Conservation (phyloP, 2,888 invertebrate genomes). For the Esperia sulphurella region DNA sequence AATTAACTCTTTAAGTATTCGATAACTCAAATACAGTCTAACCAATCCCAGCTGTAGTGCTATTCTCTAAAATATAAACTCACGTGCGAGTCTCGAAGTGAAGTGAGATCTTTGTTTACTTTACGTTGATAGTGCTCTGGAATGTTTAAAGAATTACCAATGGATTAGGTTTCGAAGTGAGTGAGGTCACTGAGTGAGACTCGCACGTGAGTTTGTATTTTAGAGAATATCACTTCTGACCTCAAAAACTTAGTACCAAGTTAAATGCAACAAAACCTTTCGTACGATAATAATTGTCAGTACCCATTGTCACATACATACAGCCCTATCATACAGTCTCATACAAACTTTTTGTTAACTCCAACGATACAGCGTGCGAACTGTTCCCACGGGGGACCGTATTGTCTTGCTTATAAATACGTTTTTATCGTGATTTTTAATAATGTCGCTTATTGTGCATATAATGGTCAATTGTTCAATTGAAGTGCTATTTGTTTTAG, state of each 20-base stretch:
- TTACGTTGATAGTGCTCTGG: no score
- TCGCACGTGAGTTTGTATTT: no score
- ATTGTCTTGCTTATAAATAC: slow-evolving; percentile 38
- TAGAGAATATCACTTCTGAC: background rate
- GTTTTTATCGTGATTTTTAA: slow-evolving; percentile 59
- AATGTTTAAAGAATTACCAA: no score
- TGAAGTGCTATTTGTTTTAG: slow-evolving; percentile 39
- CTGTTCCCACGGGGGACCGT: slow-evolving; percentile 50
- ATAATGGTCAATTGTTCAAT: slow-evolving; percentile 75
- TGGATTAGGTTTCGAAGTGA: no score
- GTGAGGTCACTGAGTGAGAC: no score
- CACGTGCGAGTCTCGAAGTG: no score
- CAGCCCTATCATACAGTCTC: slow-evolving; percentile 6
- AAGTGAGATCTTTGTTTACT: no score
- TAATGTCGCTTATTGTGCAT: slow-evolving; percentile 58
- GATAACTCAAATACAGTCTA: no score
- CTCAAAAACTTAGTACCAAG: slow-evolving; percentile 1
- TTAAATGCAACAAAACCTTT: slow-evolving; percentile 16
- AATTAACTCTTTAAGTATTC: no score
- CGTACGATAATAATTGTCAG: slow-evolving; percentile 39
- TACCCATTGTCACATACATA: slow-evolving; percentile 37
- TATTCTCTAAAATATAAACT: no score
- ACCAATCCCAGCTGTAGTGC: no score
- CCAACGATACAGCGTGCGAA: slow-evolving; percentile 48
- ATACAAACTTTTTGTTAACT: slow-evolving; percentile 31